Evolutionary conservation across 2,888 invertebrate genomes (phyloP).

Genomic region (Harmothoe impar): DNA sequence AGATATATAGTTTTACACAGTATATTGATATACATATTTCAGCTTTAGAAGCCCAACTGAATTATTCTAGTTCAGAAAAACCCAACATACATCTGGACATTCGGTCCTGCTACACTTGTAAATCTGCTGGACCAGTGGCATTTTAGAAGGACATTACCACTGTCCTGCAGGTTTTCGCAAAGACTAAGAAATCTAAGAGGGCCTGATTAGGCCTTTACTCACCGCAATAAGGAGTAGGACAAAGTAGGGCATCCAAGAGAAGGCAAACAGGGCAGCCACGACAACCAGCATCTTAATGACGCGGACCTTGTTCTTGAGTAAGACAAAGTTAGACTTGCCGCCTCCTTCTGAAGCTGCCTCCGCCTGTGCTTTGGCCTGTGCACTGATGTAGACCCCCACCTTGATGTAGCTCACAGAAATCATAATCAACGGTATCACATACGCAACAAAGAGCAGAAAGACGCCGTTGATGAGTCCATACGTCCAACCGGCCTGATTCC

Average conservation of each 20-base stretch:
- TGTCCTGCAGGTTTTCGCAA: too few relatives aligned
- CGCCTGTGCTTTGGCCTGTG: slow-evolving; percentile 44
- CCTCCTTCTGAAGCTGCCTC: background rate
- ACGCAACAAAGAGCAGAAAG: slow-evolving; percentile 70
- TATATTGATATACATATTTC: too few relatives aligned
- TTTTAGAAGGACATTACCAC: too few relatives aligned
- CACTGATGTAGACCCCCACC: slow-evolving; percentile 67
- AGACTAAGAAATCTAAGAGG: too few relatives aligned
- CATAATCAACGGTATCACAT: slow-evolving; percentile 71
- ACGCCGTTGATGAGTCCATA: slow-evolving; percentile 70
- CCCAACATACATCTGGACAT: too few relatives aligned
- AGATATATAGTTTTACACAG: too few relatives aligned
- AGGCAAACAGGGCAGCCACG: slow-evolving; percentile 73
- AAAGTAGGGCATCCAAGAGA: slow-evolving; percentile 76
- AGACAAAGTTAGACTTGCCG: background rate
- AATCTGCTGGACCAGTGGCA: too few relatives aligned
- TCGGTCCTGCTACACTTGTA: too few relatives aligned
- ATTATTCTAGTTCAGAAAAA: too few relatives aligned
- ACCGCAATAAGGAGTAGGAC: slow-evolving; percentile 72
- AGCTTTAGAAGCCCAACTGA: too few relatives aligned
- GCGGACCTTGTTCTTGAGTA: slow-evolving; percentile 69
- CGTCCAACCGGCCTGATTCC: background rate
- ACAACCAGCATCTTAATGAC: too few relatives aligned
- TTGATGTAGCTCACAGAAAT: slow-evolving; percentile 68
- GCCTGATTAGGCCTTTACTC: too few relatives aligned